Evolutionary conservation across 2,113 vertebrate genomes (phyloP).

Genomic region (Electrona antarctica): DNA sequence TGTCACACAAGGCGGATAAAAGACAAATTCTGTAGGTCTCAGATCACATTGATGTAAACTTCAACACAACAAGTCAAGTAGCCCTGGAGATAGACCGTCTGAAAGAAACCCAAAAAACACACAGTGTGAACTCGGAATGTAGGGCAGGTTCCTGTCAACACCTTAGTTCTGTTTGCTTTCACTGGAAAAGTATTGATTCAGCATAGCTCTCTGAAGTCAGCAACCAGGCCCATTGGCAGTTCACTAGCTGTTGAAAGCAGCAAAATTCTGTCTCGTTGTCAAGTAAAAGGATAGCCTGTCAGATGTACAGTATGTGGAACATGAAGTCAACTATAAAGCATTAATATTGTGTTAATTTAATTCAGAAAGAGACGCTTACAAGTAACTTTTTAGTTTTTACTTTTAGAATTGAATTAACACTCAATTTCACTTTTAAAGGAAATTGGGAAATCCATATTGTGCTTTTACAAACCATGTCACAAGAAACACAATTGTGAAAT

Average conservation of each 20-base stretch:
- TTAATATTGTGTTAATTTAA: neutral
- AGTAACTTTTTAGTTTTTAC: neutral
- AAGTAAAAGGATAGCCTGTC: neutral
- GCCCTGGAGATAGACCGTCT: conserved; percentile 38
- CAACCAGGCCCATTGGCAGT: conserved; percentile 32
- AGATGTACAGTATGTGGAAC: conserved; percentile 4
- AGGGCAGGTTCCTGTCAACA: conserved; percentile 52
- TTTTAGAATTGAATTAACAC: neutral
- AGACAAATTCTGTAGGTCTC: conserved; percentile 45
- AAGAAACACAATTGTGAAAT: too few species aligned
- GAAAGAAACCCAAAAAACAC: conserved; percentile 50
- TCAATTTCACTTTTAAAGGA: neutral
- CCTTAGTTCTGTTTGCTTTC: conserved; percentile 51
- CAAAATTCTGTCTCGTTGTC: conserved; percentile 1
- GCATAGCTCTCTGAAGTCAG: conserved; percentile 54
- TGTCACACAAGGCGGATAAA: conserved; percentile 48
- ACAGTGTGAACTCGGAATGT: conserved; percentile 48
- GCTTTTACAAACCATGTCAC: too few species aligned
- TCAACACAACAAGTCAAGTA: conserved; percentile 36
- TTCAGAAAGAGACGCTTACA: neutral
- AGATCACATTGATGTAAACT: conserved; percentile 56
- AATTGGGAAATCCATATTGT: too few species aligned
- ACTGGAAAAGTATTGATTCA: conserved; percentile 65
- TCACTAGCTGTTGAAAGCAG: conserved; percentile 35
- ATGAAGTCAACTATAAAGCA: neutral